Evolutionary conservation across 2,113 vertebrate genomes (phyloP).

Genomic region (Eurypyga helias): DNA sequence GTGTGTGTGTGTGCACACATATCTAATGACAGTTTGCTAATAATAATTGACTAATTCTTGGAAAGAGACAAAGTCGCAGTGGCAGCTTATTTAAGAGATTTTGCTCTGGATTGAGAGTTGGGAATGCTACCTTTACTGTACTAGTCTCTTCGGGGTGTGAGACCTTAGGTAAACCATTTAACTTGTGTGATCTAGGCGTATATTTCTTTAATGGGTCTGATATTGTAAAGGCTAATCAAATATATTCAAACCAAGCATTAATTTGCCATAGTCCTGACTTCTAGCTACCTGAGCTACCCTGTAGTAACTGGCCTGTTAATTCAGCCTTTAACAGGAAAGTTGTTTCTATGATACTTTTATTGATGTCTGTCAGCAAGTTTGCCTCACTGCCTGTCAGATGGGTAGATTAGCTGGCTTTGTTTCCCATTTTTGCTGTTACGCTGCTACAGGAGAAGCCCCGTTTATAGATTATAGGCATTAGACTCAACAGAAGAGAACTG

Average conservation of each 20-base stretch:
- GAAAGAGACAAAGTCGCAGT: not conserved
- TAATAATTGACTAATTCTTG: not conserved
- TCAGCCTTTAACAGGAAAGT: not conserved
- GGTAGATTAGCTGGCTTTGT: not conserved
- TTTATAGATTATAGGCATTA: not conserved
- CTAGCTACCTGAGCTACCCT: not conserved
- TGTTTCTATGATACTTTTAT: not conserved
- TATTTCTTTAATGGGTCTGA: not conserved
- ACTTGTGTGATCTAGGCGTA: accelerated
- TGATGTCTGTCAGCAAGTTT: not conserved
- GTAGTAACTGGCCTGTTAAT: not conserved
- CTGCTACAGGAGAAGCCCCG: not conserved
- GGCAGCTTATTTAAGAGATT: not conserved
- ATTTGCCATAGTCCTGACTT: not conserved
- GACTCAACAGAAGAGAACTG: not conserved
- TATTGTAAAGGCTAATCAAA: not conserved
- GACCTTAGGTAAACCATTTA: not conserved
- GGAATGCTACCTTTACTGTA: not conserved
- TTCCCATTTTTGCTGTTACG: not conserved
- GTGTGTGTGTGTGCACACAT: not conserved
- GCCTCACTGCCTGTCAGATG: not conserved
- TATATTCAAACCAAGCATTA: not conserved
- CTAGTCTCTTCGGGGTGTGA: not conserved
- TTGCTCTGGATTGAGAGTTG: not conserved
- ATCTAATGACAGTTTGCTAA: not conserved